Conservation (phyloP, 2,113 vertebrate genomes). For the Elephantulus edwardii region DNA sequence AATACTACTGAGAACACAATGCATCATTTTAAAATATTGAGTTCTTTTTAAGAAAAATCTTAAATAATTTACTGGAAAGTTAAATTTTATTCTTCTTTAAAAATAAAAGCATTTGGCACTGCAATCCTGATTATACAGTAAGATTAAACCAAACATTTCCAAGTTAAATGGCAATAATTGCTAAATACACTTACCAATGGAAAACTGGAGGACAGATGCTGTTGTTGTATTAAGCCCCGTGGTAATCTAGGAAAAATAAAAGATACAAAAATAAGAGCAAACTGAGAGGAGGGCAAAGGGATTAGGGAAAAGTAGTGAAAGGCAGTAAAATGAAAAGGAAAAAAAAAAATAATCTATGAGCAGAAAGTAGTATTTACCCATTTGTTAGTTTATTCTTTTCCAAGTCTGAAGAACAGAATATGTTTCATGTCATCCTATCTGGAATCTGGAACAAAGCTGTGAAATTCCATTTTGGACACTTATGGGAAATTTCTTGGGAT, state of each 20-base stretch:
- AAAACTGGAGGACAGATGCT: slow-evolving; percentile 97
- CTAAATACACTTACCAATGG: slow-evolving; percentile 91
- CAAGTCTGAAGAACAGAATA: neutral
- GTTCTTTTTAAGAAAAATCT: slow-evolving; percentile 35
- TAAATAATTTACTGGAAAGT: slow-evolving; percentile 21
- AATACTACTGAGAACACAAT: slow-evolving; percentile 16
- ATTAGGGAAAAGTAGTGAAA: too few relatives aligned
- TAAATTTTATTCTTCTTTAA: neutral
- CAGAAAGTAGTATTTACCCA: neutral
- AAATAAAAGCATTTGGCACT: slow-evolving; percentile 20
- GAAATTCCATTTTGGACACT: neutral
- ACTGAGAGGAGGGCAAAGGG: neutral
- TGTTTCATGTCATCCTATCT: neutral
- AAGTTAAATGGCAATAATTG: slow-evolving; percentile 33
- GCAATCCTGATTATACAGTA: neutral
- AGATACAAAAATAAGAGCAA: slow-evolving; percentile 63
- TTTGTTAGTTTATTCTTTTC: neutral
- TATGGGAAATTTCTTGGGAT: neutral
- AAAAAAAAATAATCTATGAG: neutral
- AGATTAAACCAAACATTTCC: slow-evolving; percentile 53
- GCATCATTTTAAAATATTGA: neutral
- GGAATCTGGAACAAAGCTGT: neutral
- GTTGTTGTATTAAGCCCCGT: slow-evolving; percentile 95
- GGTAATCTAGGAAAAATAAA: slow-evolving; percentile 86
- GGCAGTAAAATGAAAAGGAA: neutral